A percentile compares a stretch with the other conserved stretches of the same genome.
These are phyloP conservation scores for Saturnia japonica DNA, from an alignment of 2,888 invertebrate genomes.

Conservation along the genomic window DNA sequence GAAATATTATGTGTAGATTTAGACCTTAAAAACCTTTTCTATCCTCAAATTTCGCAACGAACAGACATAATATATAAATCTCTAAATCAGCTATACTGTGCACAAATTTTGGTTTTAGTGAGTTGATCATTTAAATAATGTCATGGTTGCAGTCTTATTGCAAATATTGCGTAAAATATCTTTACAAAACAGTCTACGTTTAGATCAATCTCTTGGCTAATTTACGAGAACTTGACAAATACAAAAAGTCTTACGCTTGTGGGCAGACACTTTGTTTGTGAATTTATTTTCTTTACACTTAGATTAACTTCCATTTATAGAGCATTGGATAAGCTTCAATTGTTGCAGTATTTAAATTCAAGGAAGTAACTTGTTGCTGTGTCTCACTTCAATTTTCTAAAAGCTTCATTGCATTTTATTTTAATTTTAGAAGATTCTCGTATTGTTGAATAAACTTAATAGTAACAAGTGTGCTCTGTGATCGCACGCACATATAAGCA, in stretches of 20 bases:
- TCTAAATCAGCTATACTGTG: too few relatives aligned
- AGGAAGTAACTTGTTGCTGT: background rate
- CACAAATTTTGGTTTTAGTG: too few relatives aligned
- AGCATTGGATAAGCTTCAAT: background rate
- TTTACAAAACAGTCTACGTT: background rate
- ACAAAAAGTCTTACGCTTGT: background rate
- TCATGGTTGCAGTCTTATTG: background rate
- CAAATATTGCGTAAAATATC: background rate
- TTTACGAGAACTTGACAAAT: background rate
- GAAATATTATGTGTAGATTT: too few relatives aligned
- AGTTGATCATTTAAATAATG: background rate
- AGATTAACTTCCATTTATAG: background rate
- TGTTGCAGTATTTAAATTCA: background rate
- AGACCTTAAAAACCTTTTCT: too few relatives aligned
- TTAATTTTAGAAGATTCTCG: background rate
- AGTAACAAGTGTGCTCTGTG: too few relatives aligned
- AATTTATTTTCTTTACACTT: conserved; percentile 1
- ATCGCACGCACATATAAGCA: too few relatives aligned
- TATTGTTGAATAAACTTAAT: too few relatives aligned
- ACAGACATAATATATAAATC: too few relatives aligned
- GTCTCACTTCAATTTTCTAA: background rate
- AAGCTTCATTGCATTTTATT: background rate
- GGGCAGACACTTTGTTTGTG: background rate
- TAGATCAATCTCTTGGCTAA: too few relatives aligned
- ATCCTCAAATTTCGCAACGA: too few relatives aligned